These are phyloP conservation scores for Ectemnius cavifrons DNA, from an alignment of 2,888 invertebrate genomes.

Conservation along the genomic window DNA sequence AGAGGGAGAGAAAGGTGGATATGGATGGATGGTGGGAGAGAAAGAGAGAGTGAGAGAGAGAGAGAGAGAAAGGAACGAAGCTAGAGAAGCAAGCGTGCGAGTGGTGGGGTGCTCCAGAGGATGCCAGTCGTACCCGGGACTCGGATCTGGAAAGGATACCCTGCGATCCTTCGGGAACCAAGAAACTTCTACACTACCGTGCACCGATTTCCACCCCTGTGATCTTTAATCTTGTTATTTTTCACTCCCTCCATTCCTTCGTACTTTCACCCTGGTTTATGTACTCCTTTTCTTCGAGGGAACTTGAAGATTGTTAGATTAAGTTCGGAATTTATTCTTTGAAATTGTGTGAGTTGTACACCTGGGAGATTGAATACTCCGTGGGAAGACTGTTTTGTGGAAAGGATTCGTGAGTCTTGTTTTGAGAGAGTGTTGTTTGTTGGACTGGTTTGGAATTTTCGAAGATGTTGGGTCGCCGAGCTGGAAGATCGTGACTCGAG, in stretches of 20 bases:
- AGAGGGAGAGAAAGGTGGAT: no score
- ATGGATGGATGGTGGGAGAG: not conserved
- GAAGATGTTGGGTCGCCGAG: constrained; percentile 25
- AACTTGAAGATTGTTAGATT: not conserved
- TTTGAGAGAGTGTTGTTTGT: constrained; percentile 10
- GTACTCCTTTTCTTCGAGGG: no score
- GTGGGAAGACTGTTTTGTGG: not conserved
- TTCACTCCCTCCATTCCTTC: no score
- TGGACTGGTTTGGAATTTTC: constrained; percentile 4
- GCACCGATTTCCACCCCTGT: not conserved
- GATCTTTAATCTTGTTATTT: not conserved
- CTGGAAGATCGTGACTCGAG: constrained; percentile 24
- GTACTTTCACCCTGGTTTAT: no score
- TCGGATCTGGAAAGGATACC: constrained; percentile 62
- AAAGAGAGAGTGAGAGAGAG: no score
- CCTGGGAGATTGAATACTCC: not conserved
- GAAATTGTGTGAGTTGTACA: not conserved
- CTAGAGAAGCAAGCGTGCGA: constrained; percentile 27
- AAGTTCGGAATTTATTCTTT: not conserved
- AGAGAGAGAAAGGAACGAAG: no score
- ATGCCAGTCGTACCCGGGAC: constrained; percentile 70
- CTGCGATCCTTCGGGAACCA: constrained; percentile 28
- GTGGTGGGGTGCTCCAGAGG: constrained; percentile 65
- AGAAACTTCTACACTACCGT: not conserved
- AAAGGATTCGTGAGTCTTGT: not conserved